Conservation (phyloP, 2,113 vertebrate species). For the Platysteira castanea region DNA sequence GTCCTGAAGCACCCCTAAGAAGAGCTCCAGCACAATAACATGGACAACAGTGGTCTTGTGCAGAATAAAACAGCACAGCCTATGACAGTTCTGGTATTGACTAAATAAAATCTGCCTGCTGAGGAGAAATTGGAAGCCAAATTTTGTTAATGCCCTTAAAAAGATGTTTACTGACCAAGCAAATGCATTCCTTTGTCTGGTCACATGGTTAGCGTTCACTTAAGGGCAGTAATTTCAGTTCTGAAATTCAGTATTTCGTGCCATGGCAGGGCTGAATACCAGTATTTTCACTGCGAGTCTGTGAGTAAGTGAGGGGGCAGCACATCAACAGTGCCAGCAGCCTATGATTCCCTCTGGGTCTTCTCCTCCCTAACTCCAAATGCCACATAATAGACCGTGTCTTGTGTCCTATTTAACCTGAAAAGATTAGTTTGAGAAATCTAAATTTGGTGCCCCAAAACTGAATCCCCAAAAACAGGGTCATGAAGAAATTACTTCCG, state of each 20-base stretch:
- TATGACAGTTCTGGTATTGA: neutral
- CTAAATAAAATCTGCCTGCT: neutral
- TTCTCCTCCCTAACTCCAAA: neutral
- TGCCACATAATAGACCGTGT: neutral
- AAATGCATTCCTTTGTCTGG: neutral
- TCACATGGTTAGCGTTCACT: neutral
- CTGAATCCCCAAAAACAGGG: neutral
- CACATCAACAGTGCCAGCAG: neutral
- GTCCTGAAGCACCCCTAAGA: neutral
- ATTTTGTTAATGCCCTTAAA: neutral
- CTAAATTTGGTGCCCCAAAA: neutral
- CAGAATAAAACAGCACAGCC: neutral
- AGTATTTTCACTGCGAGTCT: neutral
- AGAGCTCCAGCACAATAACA: neutral
- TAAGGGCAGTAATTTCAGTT: neutral
- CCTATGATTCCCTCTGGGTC: neutral
- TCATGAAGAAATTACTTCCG: neutral
- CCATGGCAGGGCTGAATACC: neutral
- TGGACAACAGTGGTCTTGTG: accelerated
- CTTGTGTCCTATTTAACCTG: neutral
- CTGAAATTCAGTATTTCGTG: neutral
- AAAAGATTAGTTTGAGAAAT: neutral
- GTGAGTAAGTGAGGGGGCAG: neutral
- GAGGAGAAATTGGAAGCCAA: neutral
- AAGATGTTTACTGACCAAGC: neutral